Percentiles rank a stretch among this genome's conserved stretches.
Conservation (phyloP, 2,113 vertebrate genomes). For the Macroglossus sobrinus region DNA sequence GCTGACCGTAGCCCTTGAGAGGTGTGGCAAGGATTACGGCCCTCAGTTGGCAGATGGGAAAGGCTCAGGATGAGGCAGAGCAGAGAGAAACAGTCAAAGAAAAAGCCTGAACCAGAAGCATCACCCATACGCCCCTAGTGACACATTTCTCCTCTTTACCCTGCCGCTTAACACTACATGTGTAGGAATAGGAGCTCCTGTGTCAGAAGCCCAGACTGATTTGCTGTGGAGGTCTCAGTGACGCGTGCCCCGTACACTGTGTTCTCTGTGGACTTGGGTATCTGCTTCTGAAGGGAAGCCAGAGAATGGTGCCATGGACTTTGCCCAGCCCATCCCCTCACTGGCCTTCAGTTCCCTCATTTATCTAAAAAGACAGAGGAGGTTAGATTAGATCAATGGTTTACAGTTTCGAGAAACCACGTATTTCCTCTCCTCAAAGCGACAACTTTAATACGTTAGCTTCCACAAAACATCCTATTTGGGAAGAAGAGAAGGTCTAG, state of each 20-base stretch:
- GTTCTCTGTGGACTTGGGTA: neutral
- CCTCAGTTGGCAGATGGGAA: neutral
- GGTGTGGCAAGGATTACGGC: neutral
- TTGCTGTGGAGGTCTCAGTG: neutral
- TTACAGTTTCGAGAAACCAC: neutral
- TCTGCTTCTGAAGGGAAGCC: neutral
- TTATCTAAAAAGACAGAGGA: neutral
- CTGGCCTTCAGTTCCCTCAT: neutral
- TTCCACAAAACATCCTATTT: no score
- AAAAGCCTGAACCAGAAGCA: neutral
- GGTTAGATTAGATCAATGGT: neutral
- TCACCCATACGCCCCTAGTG: neutral
- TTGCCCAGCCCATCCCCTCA: neutral
- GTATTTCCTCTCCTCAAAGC: neutral
- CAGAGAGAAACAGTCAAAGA: neutral
- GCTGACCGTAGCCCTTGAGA: neutral
- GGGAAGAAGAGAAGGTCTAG: neutral
- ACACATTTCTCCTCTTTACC: neutral
- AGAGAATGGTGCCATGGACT: neutral
- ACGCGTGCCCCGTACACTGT: neutral
- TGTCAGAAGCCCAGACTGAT: rapidly evolving
- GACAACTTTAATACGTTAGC: no score
- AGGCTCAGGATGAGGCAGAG: neutral
- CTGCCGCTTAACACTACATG: neutral
- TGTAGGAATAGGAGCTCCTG: rapidly evolving